Evolutionary conservation across 2,888 invertebrate species (phyloP).

Genomic region (Liopterus haemorrhoidalis): DNA sequence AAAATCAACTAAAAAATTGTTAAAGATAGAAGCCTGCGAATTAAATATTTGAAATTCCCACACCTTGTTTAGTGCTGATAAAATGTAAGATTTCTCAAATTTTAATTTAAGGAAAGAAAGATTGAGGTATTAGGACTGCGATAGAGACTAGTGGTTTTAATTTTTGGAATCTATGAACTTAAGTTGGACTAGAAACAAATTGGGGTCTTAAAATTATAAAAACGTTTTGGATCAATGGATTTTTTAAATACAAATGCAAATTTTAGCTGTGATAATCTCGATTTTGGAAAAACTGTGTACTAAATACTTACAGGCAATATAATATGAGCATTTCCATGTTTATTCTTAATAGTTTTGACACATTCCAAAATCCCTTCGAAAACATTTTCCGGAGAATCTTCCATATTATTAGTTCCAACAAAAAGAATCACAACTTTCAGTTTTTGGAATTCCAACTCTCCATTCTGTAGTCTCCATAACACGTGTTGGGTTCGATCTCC

Average conservation of each 20-base stretch:
- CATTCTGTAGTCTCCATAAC: conserved; percentile 62
- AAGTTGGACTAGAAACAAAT: too few species aligned
- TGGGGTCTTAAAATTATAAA: background rate
- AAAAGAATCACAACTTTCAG: conserved; percentile 60
- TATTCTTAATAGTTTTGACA: conserved; percentile 50
- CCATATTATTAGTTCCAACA: conserved; percentile 63
- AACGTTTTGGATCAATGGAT: background rate
- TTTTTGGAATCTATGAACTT: too few species aligned
- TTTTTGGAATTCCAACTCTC: conserved; percentile 61
- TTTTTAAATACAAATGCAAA: too few species aligned
- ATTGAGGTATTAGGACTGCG: too few species aligned
- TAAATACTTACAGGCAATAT: conserved; percentile 53
- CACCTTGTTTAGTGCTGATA: too few species aligned
- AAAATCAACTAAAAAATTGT: too few species aligned
- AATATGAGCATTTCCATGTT: conserved; percentile 53
- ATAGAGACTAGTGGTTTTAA: too few species aligned
- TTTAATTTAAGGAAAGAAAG: too few species aligned
- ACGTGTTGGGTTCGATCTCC: conserved; percentile 64
- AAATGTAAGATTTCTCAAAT: too few species aligned
- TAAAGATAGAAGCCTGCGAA: too few species aligned
- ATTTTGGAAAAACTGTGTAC: conserved; percentile 7
- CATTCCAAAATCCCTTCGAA: conserved; percentile 57
- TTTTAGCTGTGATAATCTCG: too few species aligned
- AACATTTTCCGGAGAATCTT: conserved; percentile 56
- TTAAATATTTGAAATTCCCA: too few species aligned